Percentiles rank a stretch among this genome's conserved stretches.
Conservation (phyloP, 1,140 invertebrate species). For the Macrocentrus cingulum region DNA sequence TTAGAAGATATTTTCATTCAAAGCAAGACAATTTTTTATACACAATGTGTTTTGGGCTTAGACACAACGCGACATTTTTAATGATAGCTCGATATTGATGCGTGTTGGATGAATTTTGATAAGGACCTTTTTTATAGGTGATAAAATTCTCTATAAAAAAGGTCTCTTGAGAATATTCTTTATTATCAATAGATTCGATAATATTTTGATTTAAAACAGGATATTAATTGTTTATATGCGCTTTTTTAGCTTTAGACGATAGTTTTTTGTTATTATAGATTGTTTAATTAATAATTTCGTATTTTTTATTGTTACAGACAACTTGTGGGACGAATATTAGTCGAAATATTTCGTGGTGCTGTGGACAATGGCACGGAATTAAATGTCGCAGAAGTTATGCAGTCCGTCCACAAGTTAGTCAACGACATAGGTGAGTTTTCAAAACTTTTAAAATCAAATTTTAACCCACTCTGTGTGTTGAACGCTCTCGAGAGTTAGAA, state of each 20-base stretch:
- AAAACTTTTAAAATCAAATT: background rate
- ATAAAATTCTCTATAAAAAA: no score
- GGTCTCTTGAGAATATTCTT: no score
- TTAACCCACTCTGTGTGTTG: no score
- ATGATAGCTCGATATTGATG: background rate
- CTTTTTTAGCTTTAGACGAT: no score
- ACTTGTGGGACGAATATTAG: constrained; percentile 48
- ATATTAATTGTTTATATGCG: background rate
- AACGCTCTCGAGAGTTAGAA: no score
- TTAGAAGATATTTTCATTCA: no score
- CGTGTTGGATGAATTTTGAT: background rate
- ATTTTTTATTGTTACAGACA: constrained; percentile 47
- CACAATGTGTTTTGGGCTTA: no score
- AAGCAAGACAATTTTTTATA: no score
- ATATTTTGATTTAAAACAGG: background rate
- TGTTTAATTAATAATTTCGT: background rate
- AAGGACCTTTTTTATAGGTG: no score
- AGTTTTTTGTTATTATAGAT: background rate
- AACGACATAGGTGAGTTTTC: constrained; percentile 41
- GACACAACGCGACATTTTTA: no score
- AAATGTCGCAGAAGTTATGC: constrained; percentile 42
- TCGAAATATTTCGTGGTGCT: constrained; percentile 50
- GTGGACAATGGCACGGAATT: constrained; percentile 41
- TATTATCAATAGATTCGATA: no score
- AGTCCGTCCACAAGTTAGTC: constrained; percentile 42